Evolutionary conservation across 2,797 vertebrate species (phyloP), one percentile per base, ranked within the genome.

Genomic region (Falco naumanni): DNA sequence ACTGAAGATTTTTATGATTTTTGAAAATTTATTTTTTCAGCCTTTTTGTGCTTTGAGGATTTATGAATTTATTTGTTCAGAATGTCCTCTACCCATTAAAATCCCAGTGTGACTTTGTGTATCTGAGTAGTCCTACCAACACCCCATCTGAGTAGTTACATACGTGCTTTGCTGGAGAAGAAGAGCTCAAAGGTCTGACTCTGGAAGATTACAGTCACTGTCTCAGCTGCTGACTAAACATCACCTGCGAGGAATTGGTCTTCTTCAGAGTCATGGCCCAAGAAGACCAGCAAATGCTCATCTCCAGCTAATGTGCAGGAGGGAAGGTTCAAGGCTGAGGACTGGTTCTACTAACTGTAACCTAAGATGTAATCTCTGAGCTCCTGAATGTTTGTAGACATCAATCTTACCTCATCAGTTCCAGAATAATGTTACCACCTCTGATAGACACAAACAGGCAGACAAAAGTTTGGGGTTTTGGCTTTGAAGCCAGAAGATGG

Each of bases 1-100:
- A 91, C 45, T 84, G 75, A 97, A 90, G 80, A 95, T 89, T 95
- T 25, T 83, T 85, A 92, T 84, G 56, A 82, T 94, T 93, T 91
- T 56, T 9, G 9, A 85, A 90, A 92, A 39, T 1, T 15, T 22
- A 5, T 63, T 90, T 87, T 95, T 80, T 69, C 45, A 83, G 7
- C 20, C 9, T 84, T 37, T 18, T 72, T 0, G 1, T 85, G n/a
- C 90, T 94, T 89, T 93, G 90, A 92, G 61, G 79, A 71, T 92
- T 83, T 85, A 51, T 75, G 28, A 89, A 91, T 92, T 89, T 93
- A 90, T 94, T 96, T 94, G 75, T 89, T 89, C 75, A 71, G 71
- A 87, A 89, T 16, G 28, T 56, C 11, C 12, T 31, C 16, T 83
- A 60, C 39, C 29, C 65, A 64, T 34, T 92, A 64, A 85, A 85